Base-by-base conservation (phyloP, 2,113 vertebrate species). In the Chloropsis hardwickii region DNA sequence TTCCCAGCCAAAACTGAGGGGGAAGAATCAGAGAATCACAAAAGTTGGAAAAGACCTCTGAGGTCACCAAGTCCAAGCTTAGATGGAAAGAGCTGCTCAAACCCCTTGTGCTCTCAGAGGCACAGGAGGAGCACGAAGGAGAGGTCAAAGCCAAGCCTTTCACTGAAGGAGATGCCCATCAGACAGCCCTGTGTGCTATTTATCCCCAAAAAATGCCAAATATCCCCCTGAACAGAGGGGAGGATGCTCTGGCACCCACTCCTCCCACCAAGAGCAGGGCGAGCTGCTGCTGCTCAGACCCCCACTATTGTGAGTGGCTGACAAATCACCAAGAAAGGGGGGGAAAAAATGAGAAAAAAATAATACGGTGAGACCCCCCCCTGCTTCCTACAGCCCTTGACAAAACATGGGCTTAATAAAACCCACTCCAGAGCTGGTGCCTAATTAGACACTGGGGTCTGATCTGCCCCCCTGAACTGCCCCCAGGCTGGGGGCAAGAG, bases 31-130 rank as follows among this genome's bases (percentile, higher is more conserved):
- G 7, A 20, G 25, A 37, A 37, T 5, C 14, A 9, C 23, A 15
- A 3, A 19, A 4, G 10, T 0, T 11, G 25, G 54, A 33, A 42
- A 82, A 56, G 18, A 31, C 18, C 48, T 31, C 54, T 0, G 0
- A 69, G 62, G 23, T 35, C 12, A 40, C 6, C 29, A 15, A 47
- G 12, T 6, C 47, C 40, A 35, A 0, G 17, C 40, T 61, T 0
- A 13, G 53, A 31, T 18, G 29, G 53, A 22, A 62, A 29, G 39
- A 79, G 61, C 48, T 13, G 45, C 71, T 80, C 48, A 3, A 29
- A 1, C 47, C 60, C 15, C 21, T 1, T 0, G 1, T 11, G 39
- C 47, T 29, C 21, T 11, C 29, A 62, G 50, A 81, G 19, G 11
- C 16, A 21, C 21, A 3, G 2, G 16, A 70, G 13, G 39, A 65